phyloP scores from a whole-genome alignment of 2,797 vertebrate species.

The Percopsis omiscomaycus region DNA sequence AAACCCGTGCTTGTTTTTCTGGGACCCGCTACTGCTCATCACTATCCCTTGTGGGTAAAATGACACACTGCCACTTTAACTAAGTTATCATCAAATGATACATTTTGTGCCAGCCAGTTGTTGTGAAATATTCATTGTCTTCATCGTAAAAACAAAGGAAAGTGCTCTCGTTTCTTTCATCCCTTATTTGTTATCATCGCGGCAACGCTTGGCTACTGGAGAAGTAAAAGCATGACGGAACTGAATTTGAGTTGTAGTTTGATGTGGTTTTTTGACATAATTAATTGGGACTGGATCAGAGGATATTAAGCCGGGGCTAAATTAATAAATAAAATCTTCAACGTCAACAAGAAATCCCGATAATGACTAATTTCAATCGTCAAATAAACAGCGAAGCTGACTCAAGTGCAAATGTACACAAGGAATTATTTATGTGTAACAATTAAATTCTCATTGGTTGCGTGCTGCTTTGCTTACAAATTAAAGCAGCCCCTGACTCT shows the following conservation, averaged over 20 bases:
- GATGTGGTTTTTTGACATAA: constrained; percentile 78
- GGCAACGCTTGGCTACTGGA: constrained; percentile 31
- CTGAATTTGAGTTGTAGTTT: constrained; percentile 62
- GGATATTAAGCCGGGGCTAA: constrained; percentile 71
- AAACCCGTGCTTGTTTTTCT: no score
- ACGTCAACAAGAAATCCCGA: constrained; percentile 75
- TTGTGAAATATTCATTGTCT: constrained; percentile 60
- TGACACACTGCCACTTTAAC: no score
- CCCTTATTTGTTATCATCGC: constrained; percentile 63
- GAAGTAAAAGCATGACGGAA: constrained; percentile 61
- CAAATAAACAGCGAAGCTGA: constrained; percentile 84
- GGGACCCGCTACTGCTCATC: no score
- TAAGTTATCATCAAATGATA: no score
- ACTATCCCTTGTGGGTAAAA: no score
- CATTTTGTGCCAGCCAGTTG: neutral
- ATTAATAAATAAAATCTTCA: constrained; percentile 82
- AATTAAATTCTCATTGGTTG: constrained; percentile 90
- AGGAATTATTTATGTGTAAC: constrained; percentile 94
- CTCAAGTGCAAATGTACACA: constrained; percentile 85
- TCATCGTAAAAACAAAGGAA: constrained; percentile 67
- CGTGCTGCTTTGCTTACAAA: constrained; percentile 83
- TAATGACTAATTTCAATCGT: constrained; percentile 81
- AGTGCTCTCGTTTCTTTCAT: constrained; percentile 53
- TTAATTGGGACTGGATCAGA: constrained; percentile 79
- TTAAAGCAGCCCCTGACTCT: constrained; percentile 76